These are phyloP conservation scores for Hippopotamus amphibius DNA, from an alignment of 2,113 vertebrate genomes.

Conservation along the genomic window DNA sequence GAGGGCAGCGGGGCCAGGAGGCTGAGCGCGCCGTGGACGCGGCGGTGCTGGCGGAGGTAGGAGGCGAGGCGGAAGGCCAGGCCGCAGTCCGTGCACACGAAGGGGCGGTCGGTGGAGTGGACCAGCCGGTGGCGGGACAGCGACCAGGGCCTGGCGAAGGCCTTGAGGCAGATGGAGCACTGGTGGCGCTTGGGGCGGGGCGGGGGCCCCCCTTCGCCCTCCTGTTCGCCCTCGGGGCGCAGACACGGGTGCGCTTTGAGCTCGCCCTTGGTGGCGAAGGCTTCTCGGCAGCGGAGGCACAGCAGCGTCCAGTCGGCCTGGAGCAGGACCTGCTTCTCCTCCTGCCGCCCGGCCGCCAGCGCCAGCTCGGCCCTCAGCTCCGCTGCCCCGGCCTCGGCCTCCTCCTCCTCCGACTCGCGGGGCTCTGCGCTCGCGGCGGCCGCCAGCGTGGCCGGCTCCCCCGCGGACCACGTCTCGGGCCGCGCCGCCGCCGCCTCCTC, in stretches of 20 bases:
- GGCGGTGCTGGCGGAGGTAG: constrained; percentile 84
- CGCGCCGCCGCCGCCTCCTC: neutral
- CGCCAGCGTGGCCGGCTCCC: neutral
- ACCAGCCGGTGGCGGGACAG: constrained; percentile 81
- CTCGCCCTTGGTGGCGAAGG: constrained; percentile 82
- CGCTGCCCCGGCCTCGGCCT: constrained; percentile 62
- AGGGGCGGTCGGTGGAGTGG: constrained; percentile 82
- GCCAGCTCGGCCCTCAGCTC: constrained; percentile 78
- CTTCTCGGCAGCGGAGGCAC: constrained; percentile 80
- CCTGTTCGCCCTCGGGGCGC: constrained; percentile 73
- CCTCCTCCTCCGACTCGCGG: neutral
- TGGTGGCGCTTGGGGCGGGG: constrained; percentile 80
- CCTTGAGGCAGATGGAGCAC: constrained; percentile 82
- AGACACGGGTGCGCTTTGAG: constrained; percentile 83
- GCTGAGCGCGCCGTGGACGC: constrained; percentile 77
- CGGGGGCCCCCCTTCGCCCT: constrained; percentile 63
- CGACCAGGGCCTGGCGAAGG: constrained; percentile 82
- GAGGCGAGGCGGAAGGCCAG: constrained; percentile 83
- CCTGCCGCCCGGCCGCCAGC: constrained; percentile 74
- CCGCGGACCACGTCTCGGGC: constrained; percentile 42
- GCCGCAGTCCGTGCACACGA: constrained; percentile 82
- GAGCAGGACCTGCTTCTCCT: constrained; percentile 82
- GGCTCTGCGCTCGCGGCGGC: neutral
- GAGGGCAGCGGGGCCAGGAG: constrained; percentile 69
- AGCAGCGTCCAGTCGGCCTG: constrained; percentile 83